A percentile compares a stretch with the other conserved stretches of the same genome.
phyloP scores from a whole-genome alignment of 2,797 vertebrate genomes.

The Sparidentex hasta region DNA sequence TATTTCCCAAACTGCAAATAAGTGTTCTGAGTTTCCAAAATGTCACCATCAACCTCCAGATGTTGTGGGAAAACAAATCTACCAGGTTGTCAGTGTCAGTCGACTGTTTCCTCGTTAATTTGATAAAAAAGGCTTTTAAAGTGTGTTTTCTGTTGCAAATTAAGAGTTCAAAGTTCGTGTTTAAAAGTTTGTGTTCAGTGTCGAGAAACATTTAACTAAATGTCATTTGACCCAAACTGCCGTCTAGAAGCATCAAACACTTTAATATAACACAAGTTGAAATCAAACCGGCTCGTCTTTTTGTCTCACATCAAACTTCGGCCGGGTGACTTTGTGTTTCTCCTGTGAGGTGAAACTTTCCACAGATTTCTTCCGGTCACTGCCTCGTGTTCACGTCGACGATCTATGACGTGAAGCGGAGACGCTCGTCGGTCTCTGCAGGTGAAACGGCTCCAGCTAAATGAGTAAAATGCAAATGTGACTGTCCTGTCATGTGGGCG shows the following conservation, averaged over 20 bases:
- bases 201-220: background rate
- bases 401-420: constrained; percentile 8
- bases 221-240: background rate
- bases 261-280: no score
- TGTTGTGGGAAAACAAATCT: background rate
- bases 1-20: no score
- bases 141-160: background rate
- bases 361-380: constrained; percentile 2
- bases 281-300: background rate
- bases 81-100: background rate
- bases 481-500: constrained; percentile 17
- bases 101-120: background rate
- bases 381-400: constrained; percentile 14
- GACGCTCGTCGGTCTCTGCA: background rate
- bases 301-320: background rate
- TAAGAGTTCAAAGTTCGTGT: no score
- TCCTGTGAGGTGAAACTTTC: background rate
- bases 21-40: background rate
- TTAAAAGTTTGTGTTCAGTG: no score
- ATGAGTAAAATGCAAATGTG: constrained; percentile 22
- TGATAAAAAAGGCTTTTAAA: background rate
- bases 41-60: background rate
- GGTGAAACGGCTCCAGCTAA: constrained; percentile 8
- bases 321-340: background rate
- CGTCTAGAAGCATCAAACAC: background rate